Conservation (phyloP, 2,113 vertebrate species). For the Dolichotis patagonum region DNA sequence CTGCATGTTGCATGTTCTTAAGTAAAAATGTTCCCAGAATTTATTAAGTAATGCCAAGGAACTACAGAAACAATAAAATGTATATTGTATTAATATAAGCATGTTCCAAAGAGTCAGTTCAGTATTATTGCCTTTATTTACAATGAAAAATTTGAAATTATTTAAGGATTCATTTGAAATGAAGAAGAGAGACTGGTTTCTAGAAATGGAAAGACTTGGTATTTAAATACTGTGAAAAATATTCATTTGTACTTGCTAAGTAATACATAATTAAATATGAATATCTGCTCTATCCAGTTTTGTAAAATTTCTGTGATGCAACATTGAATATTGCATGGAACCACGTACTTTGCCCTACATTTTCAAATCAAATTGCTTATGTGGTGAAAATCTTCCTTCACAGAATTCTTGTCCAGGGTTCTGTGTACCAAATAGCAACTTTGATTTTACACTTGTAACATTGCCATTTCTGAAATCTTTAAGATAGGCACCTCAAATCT, state of each 20-base stretch:
- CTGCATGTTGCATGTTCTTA: background rate
- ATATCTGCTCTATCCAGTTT: background rate
- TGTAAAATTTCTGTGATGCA: background rate
- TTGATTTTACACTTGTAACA: background rate
- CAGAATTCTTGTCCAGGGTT: background rate
- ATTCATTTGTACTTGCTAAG: background rate
- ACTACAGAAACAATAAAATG: background rate
- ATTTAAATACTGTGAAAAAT: background rate
- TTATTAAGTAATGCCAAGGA: background rate
- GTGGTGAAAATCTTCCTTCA: background rate
- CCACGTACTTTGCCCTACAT: background rate
- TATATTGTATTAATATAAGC: background rate
- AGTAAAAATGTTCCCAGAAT: background rate
- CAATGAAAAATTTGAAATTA: background rate
- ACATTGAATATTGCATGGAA: background rate
- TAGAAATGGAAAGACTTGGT: background rate
- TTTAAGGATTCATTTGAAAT: background rate
- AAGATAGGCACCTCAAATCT: background rate
- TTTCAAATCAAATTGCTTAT: conserved; percentile 29
- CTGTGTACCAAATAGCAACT: background rate
- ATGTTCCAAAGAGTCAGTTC: background rate
- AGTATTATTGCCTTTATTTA: background rate
- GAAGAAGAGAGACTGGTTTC: background rate
- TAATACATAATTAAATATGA: background rate
- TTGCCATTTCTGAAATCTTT: background rate